phyloP scores from a whole-genome alignment of 1,140 invertebrate species.

The Lepidurus apus region DNA sequence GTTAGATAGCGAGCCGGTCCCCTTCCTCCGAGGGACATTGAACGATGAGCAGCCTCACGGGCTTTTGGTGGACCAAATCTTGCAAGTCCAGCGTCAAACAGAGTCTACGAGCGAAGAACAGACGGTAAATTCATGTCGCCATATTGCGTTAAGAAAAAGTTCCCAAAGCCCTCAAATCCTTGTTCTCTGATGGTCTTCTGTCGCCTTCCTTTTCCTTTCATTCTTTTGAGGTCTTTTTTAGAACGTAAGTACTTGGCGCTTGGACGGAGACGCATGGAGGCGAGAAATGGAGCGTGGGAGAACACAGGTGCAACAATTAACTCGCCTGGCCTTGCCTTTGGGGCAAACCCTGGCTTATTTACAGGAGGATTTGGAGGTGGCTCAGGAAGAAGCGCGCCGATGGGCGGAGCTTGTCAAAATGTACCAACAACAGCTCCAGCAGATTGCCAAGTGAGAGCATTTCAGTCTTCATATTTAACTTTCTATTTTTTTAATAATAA shows the following conservation, averaged over 20 bases:
- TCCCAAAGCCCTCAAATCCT: neutral
- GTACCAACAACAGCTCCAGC: neutral
- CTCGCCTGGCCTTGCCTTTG: neutral
- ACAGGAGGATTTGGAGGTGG: neutral
- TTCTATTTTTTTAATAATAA: neutral
- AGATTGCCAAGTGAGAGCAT: neutral
- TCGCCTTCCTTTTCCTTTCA: too few relatives aligned
- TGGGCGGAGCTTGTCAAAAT: neutral
- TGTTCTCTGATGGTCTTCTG: neutral
- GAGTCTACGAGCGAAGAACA: conserved; percentile 2
- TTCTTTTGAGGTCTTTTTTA: neutral
- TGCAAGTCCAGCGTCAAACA: neutral
- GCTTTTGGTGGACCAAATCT: conserved; percentile 1
- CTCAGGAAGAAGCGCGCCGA: neutral
- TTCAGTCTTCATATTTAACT: neutral
- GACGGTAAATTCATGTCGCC: neutral
- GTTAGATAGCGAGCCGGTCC: neutral
- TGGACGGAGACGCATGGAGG: conserved; percentile 1
- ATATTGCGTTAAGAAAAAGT: neutral
- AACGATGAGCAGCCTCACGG: neutral
- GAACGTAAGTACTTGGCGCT: neutral
- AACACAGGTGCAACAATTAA: conserved; percentile 8
- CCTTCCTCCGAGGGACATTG: neutral
- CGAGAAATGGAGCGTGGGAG: conserved; percentile 13
- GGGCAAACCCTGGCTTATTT: neutral